phyloP scores from a whole-genome alignment of 2,113 vertebrate genomes.

The Otolemur garnettii region DNA sequence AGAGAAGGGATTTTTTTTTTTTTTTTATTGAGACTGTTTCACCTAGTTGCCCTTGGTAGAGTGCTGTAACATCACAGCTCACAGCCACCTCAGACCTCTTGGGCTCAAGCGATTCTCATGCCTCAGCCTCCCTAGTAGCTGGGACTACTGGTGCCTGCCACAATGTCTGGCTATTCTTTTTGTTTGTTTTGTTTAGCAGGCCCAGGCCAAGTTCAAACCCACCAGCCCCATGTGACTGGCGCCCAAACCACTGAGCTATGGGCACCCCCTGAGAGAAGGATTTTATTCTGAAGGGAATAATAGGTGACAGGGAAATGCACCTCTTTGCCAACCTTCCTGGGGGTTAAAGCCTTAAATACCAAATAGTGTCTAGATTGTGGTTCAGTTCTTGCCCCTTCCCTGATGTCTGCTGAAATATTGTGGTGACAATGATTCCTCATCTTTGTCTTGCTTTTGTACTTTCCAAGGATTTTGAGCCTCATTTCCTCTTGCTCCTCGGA shows the following conservation, averaged over 20 bases:
- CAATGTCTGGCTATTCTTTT: too few relatives aligned
- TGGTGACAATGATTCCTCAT: background rate
- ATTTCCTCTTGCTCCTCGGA: background rate
- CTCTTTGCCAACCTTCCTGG: background rate
- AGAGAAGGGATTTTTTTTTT: background rate
- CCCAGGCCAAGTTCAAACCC: too few relatives aligned
- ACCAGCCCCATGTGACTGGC: too few relatives aligned
- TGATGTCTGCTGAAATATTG: background rate
- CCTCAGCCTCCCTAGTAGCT: too few relatives aligned
- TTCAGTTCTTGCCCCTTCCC: background rate
- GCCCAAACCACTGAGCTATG: too few relatives aligned
- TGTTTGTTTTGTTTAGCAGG: too few relatives aligned
- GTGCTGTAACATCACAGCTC: too few relatives aligned
- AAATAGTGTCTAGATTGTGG: background rate
- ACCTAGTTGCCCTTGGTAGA: too few relatives aligned
- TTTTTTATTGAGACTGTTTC: too few relatives aligned
- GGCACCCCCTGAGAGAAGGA: background rate
- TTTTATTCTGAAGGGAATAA: background rate
- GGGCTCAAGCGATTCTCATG: too few relatives aligned
- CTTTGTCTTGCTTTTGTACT: background rate
- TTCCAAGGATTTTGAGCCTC: background rate
- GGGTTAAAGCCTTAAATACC: background rate
- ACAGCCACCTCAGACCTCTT: too few relatives aligned
- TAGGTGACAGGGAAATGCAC: background rate
- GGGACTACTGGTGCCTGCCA: too few relatives aligned